These are phyloP conservation scores for Ptychochromis oligacanthus DNA, from an alignment of 2,113 vertebrate genomes.

Conservation along the genomic window DNA sequence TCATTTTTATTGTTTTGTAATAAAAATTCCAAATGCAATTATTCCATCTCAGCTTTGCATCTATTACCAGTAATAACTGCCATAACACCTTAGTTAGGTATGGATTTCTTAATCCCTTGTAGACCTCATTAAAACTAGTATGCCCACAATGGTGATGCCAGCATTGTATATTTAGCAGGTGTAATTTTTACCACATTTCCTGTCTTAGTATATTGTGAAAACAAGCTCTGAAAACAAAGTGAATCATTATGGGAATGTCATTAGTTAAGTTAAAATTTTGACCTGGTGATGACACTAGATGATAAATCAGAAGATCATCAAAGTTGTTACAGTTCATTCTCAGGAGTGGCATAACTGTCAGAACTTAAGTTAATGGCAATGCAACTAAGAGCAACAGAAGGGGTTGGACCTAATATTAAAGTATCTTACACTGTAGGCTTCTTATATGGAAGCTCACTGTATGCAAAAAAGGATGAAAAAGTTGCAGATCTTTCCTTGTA, in stretches of 20 bases:
- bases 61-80: not conserved
- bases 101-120: not conserved
- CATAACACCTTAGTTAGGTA: not conserved
- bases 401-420: not conserved
- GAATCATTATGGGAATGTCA: too few relatives aligned
- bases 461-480: not conserved
- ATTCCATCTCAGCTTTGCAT: not conserved
- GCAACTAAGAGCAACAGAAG: not conserved
- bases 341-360: too few relatives aligned
- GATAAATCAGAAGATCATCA: too few relatives aligned
- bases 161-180: fast-evolving
- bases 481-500: not conserved
- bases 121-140: not conserved
- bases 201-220: too few relatives aligned
- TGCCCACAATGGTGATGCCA: not conserved
- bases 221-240: too few relatives aligned
- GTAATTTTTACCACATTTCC: not conserved
- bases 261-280: not conserved
- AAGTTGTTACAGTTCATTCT: too few relatives aligned
- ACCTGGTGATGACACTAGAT: not conserved
- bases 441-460: not conserved
- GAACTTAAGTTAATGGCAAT: not conserved
- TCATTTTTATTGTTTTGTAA: not conserved
- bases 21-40: not conserved
- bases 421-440: not conserved